phyloP scores from a whole-genome alignment of 1,140 invertebrate species.

The Chironomus tepperi region DNA sequence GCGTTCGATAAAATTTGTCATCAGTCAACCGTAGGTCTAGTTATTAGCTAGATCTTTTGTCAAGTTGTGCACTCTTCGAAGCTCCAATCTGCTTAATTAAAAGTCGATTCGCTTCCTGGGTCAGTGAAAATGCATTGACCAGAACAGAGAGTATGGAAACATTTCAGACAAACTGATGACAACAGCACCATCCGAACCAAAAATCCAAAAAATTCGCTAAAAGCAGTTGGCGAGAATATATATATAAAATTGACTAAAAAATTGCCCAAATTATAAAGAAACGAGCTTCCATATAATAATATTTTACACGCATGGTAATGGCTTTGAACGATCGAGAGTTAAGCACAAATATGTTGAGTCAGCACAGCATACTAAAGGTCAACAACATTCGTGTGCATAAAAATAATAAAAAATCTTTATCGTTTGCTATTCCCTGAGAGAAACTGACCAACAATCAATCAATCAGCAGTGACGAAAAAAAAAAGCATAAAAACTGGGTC shows the following conservation, averaged over 20 bases:
- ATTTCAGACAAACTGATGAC: too few species aligned
- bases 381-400: slow-evolving; percentile 6
- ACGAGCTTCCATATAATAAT: not conserved
- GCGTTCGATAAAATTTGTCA: too few species aligned
- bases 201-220: too few species aligned
- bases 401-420: not conserved
- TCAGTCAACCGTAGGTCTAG: too few species aligned
- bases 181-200: too few species aligned
- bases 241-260: slow-evolving; percentile 3
- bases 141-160: too few species aligned
- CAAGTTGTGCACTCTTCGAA: too few species aligned
- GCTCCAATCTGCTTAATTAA: too few species aligned
- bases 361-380: not conserved
- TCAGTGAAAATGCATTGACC: too few species aligned
- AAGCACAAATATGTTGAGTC: not conserved
- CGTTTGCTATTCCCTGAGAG: not conserved
- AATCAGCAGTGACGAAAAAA: not conserved
- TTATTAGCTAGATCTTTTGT: too few species aligned
- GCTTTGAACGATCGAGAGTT: not conserved
- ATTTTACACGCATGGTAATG: not conserved
- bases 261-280: not conserved
- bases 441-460: not conserved
- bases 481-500: not conserved
- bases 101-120: too few species aligned
- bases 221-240: not conserved